phyloP scores from a whole-genome alignment of 2,888 invertebrate genomes.

The Cantharis flavilabris region DNA sequence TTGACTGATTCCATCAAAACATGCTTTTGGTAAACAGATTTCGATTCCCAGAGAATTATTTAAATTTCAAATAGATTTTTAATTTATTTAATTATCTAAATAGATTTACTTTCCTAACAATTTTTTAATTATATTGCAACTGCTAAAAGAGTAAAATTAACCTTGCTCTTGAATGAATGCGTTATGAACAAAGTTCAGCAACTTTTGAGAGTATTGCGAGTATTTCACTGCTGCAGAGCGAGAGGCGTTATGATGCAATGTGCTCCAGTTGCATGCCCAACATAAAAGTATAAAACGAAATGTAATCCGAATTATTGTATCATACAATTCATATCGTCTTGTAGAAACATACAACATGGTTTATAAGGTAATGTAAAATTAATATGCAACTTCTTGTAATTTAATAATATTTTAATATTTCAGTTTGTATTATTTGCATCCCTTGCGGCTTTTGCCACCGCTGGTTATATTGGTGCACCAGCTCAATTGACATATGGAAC shows the following conservation, averaged over 20 bases:
- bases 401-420: conserved; percentile 31
- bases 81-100: no score
- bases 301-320: neutral
- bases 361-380: conserved; percentile 17
- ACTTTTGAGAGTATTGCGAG: no score
- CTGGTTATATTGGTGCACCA: conserved; percentile 30
- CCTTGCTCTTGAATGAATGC: no score
- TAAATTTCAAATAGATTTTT: no score
- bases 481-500: conserved; percentile 32
- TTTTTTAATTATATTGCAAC: no score
- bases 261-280: neutral
- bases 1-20: no score
- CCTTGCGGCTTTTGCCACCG: conserved; percentile 32
- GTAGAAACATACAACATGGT: conserved; percentile 16
- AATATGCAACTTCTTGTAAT: conserved; percentile 14
- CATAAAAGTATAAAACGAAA: conserved; percentile 8
- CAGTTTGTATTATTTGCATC: conserved; percentile 32
- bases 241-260: neutral
- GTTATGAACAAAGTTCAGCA: no score
- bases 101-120: no score
- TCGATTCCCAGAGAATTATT: no score
- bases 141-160: no score
- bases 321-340: conserved; percentile 4
- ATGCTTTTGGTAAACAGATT: no score
- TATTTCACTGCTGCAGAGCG: no score